These are phyloP conservation scores for Macrotis lagotis DNA, from an alignment of 2,113 vertebrate species.

Conservation along the genomic window DNA sequence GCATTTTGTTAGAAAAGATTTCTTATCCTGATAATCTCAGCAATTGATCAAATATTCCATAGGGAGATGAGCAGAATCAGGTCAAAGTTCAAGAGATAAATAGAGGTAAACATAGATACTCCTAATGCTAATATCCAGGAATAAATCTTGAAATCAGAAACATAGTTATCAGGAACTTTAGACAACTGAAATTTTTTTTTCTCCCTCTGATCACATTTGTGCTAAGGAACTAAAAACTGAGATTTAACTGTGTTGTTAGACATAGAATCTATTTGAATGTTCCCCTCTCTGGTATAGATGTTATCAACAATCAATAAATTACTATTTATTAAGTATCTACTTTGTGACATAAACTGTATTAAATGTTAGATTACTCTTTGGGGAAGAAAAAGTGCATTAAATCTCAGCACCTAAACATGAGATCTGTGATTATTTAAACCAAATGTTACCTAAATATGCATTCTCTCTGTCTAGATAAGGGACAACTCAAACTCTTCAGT, in stretches of 20 bases:
- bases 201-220: too few relatives aligned
- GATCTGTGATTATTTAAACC: too few relatives aligned
- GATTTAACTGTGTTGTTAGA: not conserved
- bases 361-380: too few relatives aligned
- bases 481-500: too few relatives aligned
- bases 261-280: not conserved
- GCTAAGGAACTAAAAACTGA: not conserved
- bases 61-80: not conserved
- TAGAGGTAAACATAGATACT: not conserved
- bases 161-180: not conserved
- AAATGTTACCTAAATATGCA: too few relatives aligned
- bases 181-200: not conserved
- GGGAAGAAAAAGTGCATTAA: too few relatives aligned
- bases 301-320: too few relatives aligned
- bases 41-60: not conserved
- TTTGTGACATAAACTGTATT: too few relatives aligned
- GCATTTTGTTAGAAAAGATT: conserved; percentile 30
- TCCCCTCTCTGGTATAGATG: too few relatives aligned
- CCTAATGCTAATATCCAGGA: not conserved
- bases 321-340: too few relatives aligned
- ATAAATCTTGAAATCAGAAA: not conserved
- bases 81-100: not conserved
- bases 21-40: not conserved
- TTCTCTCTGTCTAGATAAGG: too few relatives aligned
- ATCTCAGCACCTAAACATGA: too few relatives aligned